Percentiles rank a stretch among this genome's conserved stretches.
Evolutionary conservation across 1,140 invertebrate genomes (phyloP).

Genomic region (Lepidurus packardi): DNA sequence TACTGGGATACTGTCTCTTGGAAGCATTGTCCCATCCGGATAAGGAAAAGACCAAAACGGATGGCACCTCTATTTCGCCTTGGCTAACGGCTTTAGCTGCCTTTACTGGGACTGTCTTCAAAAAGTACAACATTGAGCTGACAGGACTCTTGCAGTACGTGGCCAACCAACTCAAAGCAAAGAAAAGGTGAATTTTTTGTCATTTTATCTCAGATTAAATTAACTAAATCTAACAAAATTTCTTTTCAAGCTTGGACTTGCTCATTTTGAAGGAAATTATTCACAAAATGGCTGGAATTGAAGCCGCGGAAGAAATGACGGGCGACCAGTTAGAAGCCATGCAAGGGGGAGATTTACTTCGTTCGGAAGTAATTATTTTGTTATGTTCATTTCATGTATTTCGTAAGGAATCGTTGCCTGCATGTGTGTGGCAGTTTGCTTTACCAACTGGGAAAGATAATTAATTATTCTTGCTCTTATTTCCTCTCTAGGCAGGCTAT

Average conservation of each 20-base stretch:
- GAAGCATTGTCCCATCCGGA: slow-evolving; percentile 67
- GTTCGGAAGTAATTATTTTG: slow-evolving; percentile 67
- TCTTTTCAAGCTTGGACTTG: slow-evolving; percentile 60
- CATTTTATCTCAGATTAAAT: slow-evolving; percentile 7
- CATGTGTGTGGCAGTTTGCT: neutral
- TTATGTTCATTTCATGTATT: slow-evolving; percentile 31
- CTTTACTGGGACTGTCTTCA: slow-evolving; percentile 92
- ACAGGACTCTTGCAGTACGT: slow-evolving; percentile 93
- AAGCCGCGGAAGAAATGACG: slow-evolving; percentile 93
- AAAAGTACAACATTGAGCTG: slow-evolving; percentile 95
- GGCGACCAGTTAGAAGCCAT: slow-evolving; percentile 92
- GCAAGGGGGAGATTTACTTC: slow-evolving; percentile 89
- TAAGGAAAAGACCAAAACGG: slow-evolving; percentile 71
- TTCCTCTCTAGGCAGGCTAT: slow-evolving; percentile 70
- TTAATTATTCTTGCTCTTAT: slow-evolving; percentile 13
- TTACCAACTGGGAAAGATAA: too few relatives aligned
- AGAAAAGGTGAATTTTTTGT: slow-evolving; percentile 67
- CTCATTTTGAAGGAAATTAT: slow-evolving; percentile 95
- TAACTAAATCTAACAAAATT: neutral
- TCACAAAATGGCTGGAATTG: slow-evolving; percentile 98
- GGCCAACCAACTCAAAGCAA: slow-evolving; percentile 91
- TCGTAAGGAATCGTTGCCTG: neutral
- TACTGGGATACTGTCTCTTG: slow-evolving; percentile 90
- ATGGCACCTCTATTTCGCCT: slow-evolving; percentile 86
- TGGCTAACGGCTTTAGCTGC: slow-evolving; percentile 92